Base-by-base conservation (phyloP, 1,140 invertebrate genomes). In the Archivesica marissinica region DNA sequence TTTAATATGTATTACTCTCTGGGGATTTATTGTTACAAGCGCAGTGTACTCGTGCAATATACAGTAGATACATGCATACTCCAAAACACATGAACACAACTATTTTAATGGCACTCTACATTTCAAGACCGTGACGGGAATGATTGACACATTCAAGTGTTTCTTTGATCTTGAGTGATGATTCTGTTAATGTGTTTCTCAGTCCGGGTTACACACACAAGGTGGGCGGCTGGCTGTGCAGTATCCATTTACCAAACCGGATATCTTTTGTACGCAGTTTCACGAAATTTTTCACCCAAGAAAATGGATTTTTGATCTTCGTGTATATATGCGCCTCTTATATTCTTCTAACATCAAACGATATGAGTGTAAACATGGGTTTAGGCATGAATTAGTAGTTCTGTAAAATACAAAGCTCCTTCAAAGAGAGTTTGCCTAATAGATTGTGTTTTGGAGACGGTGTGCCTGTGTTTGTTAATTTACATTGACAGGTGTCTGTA, bases 301-400 rank as follows among this genome's bases (percentile, higher is more conserved):
- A 72, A 82, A 83, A 83, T 83, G 80, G 66, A 83, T 83, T 83
- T 83, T 83, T 83, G 80, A 83, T 83, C 80, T 83, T 52, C 17
- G 20, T 83, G 80, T 83, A 41, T 83, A 83, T 83, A 83, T 64
- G 66, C n/a, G 15, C 28, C 56, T 75, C 75, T 83, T 83, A 74
- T 64, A 83, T 52, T 74, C 33, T 72, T 41, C 75, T 56, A 38
- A 83, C 80, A 56, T 83, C 80, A 83, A 83, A 83, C 68, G 52
- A 15, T 33, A 15, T 20, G 38, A 56, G 38, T 72, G 80, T 83
- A 83, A 83, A 83, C 80, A 83, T 38, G n/a, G 80, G 52, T 83
- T 83, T 83, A 83, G 28, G 80, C 38, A 30, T 56, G 80, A 75
- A 83, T 83, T 83, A 83, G 80, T 54, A 56, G 54, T 83, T 74